Base-by-base conservation (phyloP, 37 sponge, comb jelly and placozoan species). In the Chondrosia reniformis region DNA sequence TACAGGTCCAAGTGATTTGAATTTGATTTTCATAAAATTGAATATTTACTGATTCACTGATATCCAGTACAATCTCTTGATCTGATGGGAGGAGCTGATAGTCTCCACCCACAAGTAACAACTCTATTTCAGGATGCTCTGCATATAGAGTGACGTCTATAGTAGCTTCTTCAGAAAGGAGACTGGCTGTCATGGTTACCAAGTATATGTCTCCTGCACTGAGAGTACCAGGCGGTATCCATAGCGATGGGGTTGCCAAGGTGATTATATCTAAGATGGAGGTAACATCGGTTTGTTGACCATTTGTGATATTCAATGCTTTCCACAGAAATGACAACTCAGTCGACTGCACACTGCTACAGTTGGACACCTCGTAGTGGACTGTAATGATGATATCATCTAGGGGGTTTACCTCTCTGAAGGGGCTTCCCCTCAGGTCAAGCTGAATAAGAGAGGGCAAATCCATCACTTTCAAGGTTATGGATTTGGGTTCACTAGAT, bases 181-280 rank as follows among this genome's bases (percentile, higher is more conserved):
- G 24, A 0, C 21, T 2, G 13, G 52, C 87, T 22, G 46, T 32
- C 57, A 86, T 78, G 24, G 46, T 77, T n/a, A n/a, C n/a, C 46
- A 63, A 4, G 62, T 71, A 46, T 79, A 71, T 8, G 13, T 59
- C 24, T 15, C 59, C 75, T 15, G 62, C 67, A 3, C 37, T 45
- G 17, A 87, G 63, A 5, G 76, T 62, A 37, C 17, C 10, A 12
- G 83, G 55, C 5, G 83, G 79, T 43, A 87, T 59, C 33, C 64
- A 36, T 4, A 87, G 72, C 33, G 65, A 36, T 12, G 83, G 73
- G 17, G 36, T 49, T 15, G 59, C 27, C 19, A 65, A 37, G 30
- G 37, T 76, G 39, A 45, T 54, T 0, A n/a, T 42, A 1, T 64
- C 77, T 22, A 85, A 42, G 0, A 69, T 41, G 42, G 39, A 44